Base-by-base conservation (phyloP, 2,888 invertebrate species). In the Hyposoter dolosus region DNA sequence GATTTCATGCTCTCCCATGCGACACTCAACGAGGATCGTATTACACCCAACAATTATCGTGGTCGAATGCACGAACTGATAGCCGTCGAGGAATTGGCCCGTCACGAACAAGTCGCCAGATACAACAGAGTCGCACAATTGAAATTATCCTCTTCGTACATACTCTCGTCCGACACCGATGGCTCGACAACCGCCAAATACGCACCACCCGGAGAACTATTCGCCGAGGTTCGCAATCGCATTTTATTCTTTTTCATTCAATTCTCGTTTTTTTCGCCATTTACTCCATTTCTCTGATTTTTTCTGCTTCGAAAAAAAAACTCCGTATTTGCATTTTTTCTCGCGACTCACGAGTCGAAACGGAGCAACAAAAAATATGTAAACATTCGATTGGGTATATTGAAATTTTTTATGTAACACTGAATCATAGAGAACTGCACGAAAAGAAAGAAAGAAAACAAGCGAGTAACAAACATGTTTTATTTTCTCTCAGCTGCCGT, bases 81-180 rank as follows among this genome's bases (percentile, higher is more conserved):
- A 3, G 96, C 96, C 88, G 96, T 97, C 40, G 98, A 98, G 93
- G 97, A 98, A 94, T 96, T 97, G 93, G 97, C 97, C 4, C 95
- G 97, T 88, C 95, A 95, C 89, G 96, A 97, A 90, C 96, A 96
- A 92, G 95, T 96, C 35, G 95, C 97, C 0, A 95, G 96, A 82
- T 97, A 96, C 92, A 97, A 97, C 93, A 95, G 97, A 72, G 95
- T 95, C 66, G 95, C 96, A 0, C 95, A 95, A 83, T 93, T 97
- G 69, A 95, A 95, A 82, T 94, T 97, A 43, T 95, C 96, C 2
- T 95, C 96, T 72, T 96, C 96, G 86, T 98, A 97, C 91, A 95
- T 97, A 88, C 93, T 97, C 56, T 96, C 97, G 1, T 96, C 96
- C 0, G 96, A 95, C 71, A 96, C 96, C 74, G 96, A 96, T 94